Evolutionary conservation across 2,797 vertebrate species (phyloP).

Genomic region (Sebastes itinus): DNA sequence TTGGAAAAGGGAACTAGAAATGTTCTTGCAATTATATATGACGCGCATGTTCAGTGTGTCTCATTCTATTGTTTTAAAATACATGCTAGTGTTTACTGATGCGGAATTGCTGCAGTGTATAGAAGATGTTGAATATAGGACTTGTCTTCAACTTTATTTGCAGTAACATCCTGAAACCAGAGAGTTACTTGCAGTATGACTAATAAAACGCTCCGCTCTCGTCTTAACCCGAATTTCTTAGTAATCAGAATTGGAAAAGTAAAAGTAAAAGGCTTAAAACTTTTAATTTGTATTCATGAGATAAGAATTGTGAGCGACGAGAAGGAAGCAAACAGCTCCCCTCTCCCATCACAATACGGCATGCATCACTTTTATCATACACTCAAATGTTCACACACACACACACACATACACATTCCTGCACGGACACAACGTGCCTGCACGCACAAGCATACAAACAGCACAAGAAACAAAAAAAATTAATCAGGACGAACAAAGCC

Average conservation of each 20-base stretch:
- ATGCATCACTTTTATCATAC: constrained; percentile 62
- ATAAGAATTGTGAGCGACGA: constrained; percentile 49
- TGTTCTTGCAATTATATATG: neutral
- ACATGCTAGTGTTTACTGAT: neutral
- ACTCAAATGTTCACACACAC: constrained; percentile 6
- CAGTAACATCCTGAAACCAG: neutral
- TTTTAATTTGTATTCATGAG: constrained; percentile 78
- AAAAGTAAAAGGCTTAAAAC: constrained; percentile 53
- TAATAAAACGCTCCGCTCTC: constrained; percentile 19
- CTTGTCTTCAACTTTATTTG: neutral
- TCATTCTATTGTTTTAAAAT: neutral
- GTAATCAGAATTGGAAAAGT: constrained; percentile 56
- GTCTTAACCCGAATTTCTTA: constrained; percentile 26
- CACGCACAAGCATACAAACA: constrained; percentile 41
- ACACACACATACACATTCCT: neutral
- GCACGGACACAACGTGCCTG: constrained; percentile 8
- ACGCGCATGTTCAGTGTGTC: neutral
- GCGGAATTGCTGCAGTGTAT: neutral
- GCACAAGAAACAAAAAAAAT: constrained; percentile 48
- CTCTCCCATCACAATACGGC: constrained; percentile 48
- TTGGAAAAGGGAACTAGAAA: neutral
- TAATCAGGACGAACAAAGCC: constrained; percentile 77
- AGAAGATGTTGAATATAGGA: neutral
- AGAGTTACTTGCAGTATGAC: neutral
- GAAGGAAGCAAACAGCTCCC: constrained; percentile 60